Conservation (phyloP, 2,113 vertebrate genomes). For the Scophthalmus maximus region DNA sequence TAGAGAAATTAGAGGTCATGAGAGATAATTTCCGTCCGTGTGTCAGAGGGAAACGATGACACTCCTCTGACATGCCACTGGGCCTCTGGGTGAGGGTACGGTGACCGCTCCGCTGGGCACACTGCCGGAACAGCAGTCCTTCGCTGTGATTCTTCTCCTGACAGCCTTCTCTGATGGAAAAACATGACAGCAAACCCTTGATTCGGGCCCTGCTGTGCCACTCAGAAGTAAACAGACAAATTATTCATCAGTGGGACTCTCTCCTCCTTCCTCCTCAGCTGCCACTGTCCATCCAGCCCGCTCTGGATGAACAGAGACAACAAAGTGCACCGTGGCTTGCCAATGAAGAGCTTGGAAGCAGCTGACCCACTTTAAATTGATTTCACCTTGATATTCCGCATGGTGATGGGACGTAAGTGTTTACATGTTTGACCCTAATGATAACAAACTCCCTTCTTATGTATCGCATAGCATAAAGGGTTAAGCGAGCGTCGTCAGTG, state of each 20-base stretch:
- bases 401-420: slow-evolving; percentile 10
- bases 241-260: slow-evolving; percentile 85
- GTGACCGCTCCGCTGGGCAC: slow-evolving; percentile 91
- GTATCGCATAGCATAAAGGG: slow-evolving; percentile 4
- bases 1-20: slow-evolving; percentile 94
- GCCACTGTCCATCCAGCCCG: slow-evolving; percentile 65
- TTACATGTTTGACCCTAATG: slow-evolving; percentile 51
- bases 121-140: slow-evolving; percentile 88
- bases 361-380: slow-evolving; percentile 36
- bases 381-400: slow-evolving; percentile 48
- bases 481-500: slow-evolving; percentile 13
- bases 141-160: slow-evolving; percentile 88
- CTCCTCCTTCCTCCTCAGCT: slow-evolving; percentile 81
- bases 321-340: slow-evolving; percentile 36
- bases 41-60: slow-evolving; percentile 91
- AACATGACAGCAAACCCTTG: slow-evolving; percentile 90
- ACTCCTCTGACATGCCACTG: slow-evolving; percentile 84
- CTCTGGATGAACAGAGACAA: slow-evolving; percentile 50
- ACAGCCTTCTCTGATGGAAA: slow-evolving; percentile 88
- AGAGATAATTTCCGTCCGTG: slow-evolving; percentile 88
- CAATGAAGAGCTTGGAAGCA: slow-evolving; percentile 43
- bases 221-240: slow-evolving; percentile 90
- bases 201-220: slow-evolving; percentile 86
- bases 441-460: slow-evolving; percentile 18
- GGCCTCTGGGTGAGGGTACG: slow-evolving; percentile 86